These are phyloP conservation scores for Phymorhynchus buccinoides DNA, from an alignment of 1,140 invertebrate genomes.

Conservation along the genomic window DNA sequence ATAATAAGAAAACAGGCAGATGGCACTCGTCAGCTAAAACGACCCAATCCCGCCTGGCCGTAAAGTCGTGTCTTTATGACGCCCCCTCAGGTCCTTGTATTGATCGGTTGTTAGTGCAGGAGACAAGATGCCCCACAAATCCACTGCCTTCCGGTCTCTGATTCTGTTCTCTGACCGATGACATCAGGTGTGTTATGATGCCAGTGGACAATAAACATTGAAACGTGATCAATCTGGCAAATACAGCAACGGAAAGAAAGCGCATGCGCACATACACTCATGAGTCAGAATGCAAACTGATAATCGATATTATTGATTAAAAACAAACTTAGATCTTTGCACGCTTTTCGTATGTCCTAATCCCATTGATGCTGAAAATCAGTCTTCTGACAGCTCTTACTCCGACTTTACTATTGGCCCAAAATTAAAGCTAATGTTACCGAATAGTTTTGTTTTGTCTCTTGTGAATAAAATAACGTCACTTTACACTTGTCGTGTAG, in stretches of 20 bases:
- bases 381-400: too few species aligned
- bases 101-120: slow-evolving; percentile 6
- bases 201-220: not conserved
- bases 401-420: too few species aligned
- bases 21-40: not conserved
- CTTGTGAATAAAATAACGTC: too few species aligned
- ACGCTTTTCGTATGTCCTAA: too few species aligned
- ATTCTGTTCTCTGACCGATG: not conserved
- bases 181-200: not conserved
- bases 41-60: not conserved
- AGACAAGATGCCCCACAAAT: not conserved
- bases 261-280: too few species aligned
- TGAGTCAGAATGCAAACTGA: too few species aligned
- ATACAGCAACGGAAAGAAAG: not conserved
- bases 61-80: not conserved
- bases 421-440: too few species aligned
- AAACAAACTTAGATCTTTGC: too few species aligned
- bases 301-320: too few species aligned
- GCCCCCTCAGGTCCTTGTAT: not conserved
- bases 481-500: too few species aligned
- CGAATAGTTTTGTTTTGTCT: too few species aligned
- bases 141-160: not conserved
- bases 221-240: not conserved
- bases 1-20: not conserved
- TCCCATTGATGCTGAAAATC: too few species aligned